phyloP scores from a whole-genome alignment of 2,888 invertebrate genomes.

The Seira ritae region DNA sequence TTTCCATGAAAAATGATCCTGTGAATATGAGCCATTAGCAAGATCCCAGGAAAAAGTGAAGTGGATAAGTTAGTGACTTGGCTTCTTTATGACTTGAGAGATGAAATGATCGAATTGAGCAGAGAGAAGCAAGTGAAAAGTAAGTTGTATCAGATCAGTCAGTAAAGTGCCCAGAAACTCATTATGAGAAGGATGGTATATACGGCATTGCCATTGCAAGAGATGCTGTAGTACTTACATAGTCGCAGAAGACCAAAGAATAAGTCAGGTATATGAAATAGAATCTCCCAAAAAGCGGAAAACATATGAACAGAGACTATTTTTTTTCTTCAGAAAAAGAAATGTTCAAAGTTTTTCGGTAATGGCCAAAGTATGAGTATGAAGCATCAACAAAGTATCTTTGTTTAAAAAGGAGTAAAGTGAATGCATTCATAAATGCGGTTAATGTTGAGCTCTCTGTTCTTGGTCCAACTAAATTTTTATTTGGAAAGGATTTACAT shows the following conservation, averaged over 20 bases:
- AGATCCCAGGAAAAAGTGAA: background rate
- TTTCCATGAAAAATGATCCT: background rate
- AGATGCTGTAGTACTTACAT: too few relatives aligned
- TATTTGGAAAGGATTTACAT: too few relatives aligned
- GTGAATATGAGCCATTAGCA: conserved; percentile 1
- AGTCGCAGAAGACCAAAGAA: too few relatives aligned
- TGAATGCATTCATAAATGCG: background rate
- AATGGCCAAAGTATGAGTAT: background rate
- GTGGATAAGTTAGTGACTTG: background rate
- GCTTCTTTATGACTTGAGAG: background rate
- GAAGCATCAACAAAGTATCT: background rate
- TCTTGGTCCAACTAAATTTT: too few relatives aligned
- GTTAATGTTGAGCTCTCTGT: too few relatives aligned
- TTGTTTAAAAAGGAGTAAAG: too few relatives aligned
- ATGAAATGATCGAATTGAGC: background rate
- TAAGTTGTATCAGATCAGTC: too few relatives aligned
- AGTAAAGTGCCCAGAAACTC: conserved; percentile 16
- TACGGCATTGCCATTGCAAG: too few relatives aligned
- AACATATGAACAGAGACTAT: background rate
- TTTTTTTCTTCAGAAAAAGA: background rate
- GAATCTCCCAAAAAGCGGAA: conserved; percentile 1
- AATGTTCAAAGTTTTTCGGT: background rate
- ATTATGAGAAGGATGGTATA: conserved; percentile 4
- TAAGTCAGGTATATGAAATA: background rate
- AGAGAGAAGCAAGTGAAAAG: background rate